These are phyloP conservation scores for Calyptommatus sinebrachiatus DNA, from an alignment of 2,113 vertebrate genomes.

Conservation along the genomic window DNA sequence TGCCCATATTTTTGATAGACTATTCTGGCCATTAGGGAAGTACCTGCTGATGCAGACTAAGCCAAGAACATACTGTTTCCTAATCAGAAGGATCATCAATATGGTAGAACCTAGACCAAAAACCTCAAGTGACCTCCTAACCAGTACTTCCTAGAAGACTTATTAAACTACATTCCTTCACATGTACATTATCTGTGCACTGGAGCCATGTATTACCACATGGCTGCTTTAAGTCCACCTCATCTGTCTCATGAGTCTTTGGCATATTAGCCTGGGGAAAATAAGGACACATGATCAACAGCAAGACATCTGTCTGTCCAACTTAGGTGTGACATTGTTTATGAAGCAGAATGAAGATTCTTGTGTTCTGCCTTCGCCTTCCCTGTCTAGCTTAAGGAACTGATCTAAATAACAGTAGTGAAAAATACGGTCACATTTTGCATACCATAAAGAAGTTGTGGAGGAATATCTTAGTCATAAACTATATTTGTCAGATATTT, in stretches of 20 bases:
- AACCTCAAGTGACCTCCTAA: neutral
- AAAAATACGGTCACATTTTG: constrained; percentile 71
- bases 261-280: constrained; percentile 55
- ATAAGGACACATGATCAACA: constrained; percentile 58
- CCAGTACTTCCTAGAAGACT: constrained; percentile 8
- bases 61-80: neutral
- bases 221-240: constrained; percentile 15
- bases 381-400: constrained; percentile 68
- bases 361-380: constrained; percentile 64
- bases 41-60: rapidly evolving
- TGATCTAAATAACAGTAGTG: constrained; percentile 76
- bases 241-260: constrained; percentile 37
- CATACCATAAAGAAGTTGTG: constrained; percentile 60
- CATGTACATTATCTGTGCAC: constrained; percentile 15
- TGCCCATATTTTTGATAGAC: neutral
- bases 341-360: constrained; percentile 63
- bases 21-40: neutral
- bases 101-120: constrained; percentile 1
- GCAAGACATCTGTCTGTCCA: constrained; percentile 48
- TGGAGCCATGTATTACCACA: neutral
- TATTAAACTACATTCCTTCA: neutral
- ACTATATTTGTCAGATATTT: constrained; percentile 71
- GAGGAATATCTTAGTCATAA: constrained; percentile 64
- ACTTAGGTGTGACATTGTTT: constrained; percentile 75
- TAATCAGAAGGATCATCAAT: neutral